These are phyloP conservation scores for Conomelus anceps DNA, from an alignment of 2,888 invertebrate genomes.

Conservation along the genomic window DNA sequence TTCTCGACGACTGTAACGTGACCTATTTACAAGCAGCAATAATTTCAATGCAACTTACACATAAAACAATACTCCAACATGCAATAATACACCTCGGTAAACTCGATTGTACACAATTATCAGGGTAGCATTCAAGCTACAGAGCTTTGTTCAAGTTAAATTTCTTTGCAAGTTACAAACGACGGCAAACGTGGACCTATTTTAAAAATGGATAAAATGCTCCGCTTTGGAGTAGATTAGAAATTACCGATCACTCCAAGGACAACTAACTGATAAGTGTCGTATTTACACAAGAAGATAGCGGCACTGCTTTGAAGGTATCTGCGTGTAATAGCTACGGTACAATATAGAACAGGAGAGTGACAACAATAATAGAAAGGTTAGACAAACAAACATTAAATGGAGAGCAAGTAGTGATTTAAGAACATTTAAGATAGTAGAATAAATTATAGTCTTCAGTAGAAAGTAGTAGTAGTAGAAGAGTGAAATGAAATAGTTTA, in stretches of 20 bases:
- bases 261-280: background rate
- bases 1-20: background rate
- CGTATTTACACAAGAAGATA: background rate
- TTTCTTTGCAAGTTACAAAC: background rate
- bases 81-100: background rate
- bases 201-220: background rate
- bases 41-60: background rate
- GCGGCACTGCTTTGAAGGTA: background rate
- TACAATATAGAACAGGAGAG: too few species aligned
- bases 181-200: background rate
- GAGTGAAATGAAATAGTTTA: too few species aligned
- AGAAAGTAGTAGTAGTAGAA: too few species aligned
- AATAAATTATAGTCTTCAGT: too few species aligned
- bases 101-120: background rate
- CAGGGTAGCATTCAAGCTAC: background rate
- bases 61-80: background rate
- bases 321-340: background rate
- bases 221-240: background rate
- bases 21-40: background rate
- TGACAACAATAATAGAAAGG: background rate
- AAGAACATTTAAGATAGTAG: background rate
- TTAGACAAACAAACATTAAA: too few species aligned
- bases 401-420: background rate
- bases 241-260: background rate
- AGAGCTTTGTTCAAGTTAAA: background rate